phyloP scores from a whole-genome alignment of 2,113 vertebrate genomes.

The Corythoichthys intestinalis region DNA sequence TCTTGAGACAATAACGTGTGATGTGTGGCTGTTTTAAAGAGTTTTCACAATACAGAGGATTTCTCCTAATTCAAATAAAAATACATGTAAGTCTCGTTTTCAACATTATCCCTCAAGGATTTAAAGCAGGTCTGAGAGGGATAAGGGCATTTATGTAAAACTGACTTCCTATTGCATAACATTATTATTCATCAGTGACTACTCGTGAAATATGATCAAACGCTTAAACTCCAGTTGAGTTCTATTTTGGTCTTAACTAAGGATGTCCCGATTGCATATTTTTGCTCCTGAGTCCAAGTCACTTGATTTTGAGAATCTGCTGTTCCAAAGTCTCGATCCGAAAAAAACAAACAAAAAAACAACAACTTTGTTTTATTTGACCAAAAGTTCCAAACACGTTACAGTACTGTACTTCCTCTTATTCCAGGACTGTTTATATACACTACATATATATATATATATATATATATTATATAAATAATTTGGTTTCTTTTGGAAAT shows the following conservation, averaged over 20 bases:
- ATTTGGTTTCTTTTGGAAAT: no score
- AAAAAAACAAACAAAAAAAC: no score
- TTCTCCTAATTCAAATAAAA: neutral
- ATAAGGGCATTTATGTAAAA: neutral
- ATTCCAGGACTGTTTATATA: no score
- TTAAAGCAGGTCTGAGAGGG: neutral
- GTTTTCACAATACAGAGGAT: neutral
- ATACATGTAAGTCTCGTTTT: neutral
- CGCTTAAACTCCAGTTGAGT: neutral
- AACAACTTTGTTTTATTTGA: no score
- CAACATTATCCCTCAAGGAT: neutral
- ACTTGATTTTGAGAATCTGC: no score
- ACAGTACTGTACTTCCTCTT: no score
- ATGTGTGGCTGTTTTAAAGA: constrained; percentile 7
- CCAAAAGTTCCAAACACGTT: no score
- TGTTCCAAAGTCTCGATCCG: no score
- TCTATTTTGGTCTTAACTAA: neutral
- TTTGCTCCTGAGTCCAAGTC: no score
- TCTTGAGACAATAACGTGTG: neutral
- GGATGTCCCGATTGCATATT: no score
- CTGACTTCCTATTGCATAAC: neutral
- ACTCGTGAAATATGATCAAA: neutral
- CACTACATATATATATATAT: no score
- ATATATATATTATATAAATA: no score
- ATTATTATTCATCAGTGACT: neutral